Conservation (phyloP, 2,113 vertebrate genomes). For the Orthonyx spaldingii region DNA sequence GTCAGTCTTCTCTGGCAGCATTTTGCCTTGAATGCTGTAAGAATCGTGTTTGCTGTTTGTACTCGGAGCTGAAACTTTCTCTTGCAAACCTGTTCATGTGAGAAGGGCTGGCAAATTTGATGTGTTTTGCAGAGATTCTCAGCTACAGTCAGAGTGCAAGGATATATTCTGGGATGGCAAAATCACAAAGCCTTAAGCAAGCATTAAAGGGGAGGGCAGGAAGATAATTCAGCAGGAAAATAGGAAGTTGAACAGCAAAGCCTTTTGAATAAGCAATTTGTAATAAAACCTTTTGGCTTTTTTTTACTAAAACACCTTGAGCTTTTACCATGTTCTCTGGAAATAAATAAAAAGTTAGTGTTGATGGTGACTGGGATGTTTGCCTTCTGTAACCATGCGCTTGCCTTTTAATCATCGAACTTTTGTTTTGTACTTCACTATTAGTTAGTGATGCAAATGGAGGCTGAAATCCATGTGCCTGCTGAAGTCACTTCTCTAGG, state of each 20-base stretch:
- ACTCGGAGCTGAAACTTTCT: background rate
- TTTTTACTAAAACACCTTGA: background rate
- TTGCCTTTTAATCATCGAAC: background rate
- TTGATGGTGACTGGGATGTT: background rate
- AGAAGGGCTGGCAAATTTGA: background rate
- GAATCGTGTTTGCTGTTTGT: background rate
- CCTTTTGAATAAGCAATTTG: background rate
- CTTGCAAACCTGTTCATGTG: background rate
- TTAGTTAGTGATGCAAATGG: conserved; percentile 62
- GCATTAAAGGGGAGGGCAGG: background rate
- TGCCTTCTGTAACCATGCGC: background rate
- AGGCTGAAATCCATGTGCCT: conserved; percentile 63
- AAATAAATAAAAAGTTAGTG: background rate
- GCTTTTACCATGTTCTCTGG: background rate
- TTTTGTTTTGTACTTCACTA: conserved; percentile 8
- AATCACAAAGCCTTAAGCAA: conserved; percentile 37
- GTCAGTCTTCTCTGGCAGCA: background rate
- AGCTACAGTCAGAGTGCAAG: background rate
- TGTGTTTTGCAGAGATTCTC: background rate
- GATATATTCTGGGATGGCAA: background rate
- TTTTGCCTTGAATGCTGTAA: background rate
- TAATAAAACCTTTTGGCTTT: background rate
- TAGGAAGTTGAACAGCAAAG: background rate
- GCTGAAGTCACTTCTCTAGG: conserved; percentile 64
- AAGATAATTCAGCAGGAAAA: conserved; percentile 37